Evolutionary conservation across 2,888 invertebrate species (phyloP).

Genomic region (Phoronis australis): DNA sequence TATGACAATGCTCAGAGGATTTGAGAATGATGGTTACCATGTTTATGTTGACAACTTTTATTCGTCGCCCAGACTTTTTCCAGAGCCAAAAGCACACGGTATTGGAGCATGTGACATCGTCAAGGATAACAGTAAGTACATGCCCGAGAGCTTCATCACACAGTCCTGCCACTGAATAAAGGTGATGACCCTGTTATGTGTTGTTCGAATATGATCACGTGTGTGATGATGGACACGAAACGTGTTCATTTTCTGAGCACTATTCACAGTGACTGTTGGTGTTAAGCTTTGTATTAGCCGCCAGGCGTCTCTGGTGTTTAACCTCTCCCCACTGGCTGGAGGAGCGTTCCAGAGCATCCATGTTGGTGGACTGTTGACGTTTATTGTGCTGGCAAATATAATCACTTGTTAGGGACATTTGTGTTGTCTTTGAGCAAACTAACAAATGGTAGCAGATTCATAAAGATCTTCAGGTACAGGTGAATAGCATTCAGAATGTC

Average conservation of each 20-base stretch:
- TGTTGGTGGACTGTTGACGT: too few species aligned
- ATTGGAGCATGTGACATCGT: conserved; percentile 14
- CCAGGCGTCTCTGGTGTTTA: too few species aligned
- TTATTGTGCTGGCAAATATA: too few species aligned
- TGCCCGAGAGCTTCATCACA: conserved; percentile 9
- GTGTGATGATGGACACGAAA: conserved; percentile 20
- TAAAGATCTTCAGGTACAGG: too few species aligned
- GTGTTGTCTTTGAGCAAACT: too few species aligned
- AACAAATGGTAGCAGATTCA: too few species aligned
- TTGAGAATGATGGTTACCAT: conserved; percentile 10
- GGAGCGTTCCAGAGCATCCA: too few species aligned
- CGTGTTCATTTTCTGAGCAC: conserved; percentile 7
- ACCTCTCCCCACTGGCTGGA: too few species aligned
- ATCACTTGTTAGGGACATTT: too few species aligned
- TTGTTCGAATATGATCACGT: conserved; percentile 10
- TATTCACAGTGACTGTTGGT: conserved; percentile 5
- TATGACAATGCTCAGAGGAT: conserved; percentile 8
- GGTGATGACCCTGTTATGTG: conserved; percentile 17
- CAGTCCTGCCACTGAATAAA: conserved; percentile 8
- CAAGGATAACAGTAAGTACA: conserved; percentile 8
- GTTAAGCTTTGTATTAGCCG: too few species aligned
- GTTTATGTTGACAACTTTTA: conserved; percentile 14
- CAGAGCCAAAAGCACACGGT: conserved; percentile 3
- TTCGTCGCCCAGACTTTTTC: conserved; percentile 7
- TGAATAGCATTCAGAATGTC: too few species aligned